Conservation (phyloP, 2,888 invertebrate species). For the Atethmia centrago region DNA sequence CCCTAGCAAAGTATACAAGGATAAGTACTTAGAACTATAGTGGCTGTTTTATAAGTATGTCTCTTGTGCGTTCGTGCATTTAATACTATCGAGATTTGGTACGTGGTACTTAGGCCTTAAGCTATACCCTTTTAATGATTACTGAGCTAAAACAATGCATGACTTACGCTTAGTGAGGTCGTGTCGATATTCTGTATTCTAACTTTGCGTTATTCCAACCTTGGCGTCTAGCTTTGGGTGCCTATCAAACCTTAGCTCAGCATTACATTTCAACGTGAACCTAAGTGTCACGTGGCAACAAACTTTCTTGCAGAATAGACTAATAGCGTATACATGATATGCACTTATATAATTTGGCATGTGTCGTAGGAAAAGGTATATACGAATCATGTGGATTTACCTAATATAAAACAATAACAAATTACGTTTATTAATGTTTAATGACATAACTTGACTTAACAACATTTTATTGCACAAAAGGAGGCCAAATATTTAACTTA, state of each 20-base stretch:
- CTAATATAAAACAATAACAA: slow-evolving; percentile 16
- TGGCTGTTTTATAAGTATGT: slow-evolving; percentile 25
- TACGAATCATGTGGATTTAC: slow-evolving; percentile 15
- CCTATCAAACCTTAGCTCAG: slow-evolving; percentile 12
- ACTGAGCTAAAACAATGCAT: slow-evolving; percentile 12
- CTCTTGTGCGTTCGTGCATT: slow-evolving; percentile 54
- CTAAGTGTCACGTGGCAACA: background rate
- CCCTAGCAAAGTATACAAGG: slow-evolving; percentile 35
- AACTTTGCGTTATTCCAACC: background rate
- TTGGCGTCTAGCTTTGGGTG: slow-evolving; percentile 10
- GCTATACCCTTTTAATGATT: slow-evolving; percentile 16
- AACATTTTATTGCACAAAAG: slow-evolving; percentile 41
- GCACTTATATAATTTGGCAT: slow-evolving; percentile 40
- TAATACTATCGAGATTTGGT: slow-evolving; percentile 38
- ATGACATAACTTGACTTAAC: slow-evolving; percentile 22
- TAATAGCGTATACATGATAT: slow-evolving; percentile 32
- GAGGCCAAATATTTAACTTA: slow-evolving; percentile 2
- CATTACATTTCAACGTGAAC: background rate
- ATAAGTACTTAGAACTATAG: slow-evolving; percentile 55
- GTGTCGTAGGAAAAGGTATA: slow-evolving; percentile 9
- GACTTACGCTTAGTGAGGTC: slow-evolving; percentile 18
- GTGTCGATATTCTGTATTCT: background rate
- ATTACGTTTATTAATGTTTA: slow-evolving; percentile 8
- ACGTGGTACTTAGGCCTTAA: slow-evolving; percentile 28
- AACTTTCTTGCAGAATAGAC: slow-evolving; percentile 7